Evolutionary conservation across 1,140 invertebrate species (phyloP).

Genomic region (Neelides sp.): DNA sequence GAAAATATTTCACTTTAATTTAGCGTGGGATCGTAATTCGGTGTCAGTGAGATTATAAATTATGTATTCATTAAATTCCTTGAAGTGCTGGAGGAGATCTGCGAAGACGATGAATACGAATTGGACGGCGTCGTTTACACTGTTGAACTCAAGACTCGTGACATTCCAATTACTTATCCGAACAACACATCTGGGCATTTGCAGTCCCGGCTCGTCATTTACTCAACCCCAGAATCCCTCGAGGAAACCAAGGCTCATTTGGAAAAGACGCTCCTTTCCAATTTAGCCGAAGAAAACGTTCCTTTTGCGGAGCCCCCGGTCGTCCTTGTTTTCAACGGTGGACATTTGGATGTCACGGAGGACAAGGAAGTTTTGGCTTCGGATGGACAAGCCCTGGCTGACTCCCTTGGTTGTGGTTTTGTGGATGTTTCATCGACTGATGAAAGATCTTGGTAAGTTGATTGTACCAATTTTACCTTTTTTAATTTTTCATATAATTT

Average conservation of each 20-base stretch:
- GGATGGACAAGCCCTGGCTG: conserved; percentile 33
- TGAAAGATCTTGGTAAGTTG: conserved; percentile 16
- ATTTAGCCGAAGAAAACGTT: conserved; percentile 79
- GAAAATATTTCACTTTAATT: too few species aligned
- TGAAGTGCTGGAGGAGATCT: conserved; percentile 41
- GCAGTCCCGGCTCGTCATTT: conserved; percentile 45
- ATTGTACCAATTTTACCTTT: too few species aligned
- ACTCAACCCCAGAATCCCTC: conserved; percentile 78
- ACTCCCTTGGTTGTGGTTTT: conserved; percentile 30
- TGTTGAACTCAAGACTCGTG: conserved; percentile 25
- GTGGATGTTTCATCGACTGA: conserved; percentile 25
- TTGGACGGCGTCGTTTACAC: conserved; percentile 67
- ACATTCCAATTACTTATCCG: conserved; percentile 24
- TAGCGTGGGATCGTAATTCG: too few species aligned
- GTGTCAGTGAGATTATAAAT: too few species aligned
- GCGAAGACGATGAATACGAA: conserved; percentile 72
- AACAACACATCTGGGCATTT: conserved; percentile 21
- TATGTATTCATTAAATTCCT: conserved; percentile 4
- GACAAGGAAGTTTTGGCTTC: conserved; percentile 24
- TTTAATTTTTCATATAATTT: too few species aligned
- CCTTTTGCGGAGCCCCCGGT: conserved; percentile 64
- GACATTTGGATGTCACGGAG: conserved; percentile 12
- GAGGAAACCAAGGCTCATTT: conserved; percentile 82
- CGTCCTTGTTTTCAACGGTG: conserved; percentile 26
- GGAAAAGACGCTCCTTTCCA: conserved; percentile 79